These are phyloP conservation scores for Limulus polyphemus DNA, from an alignment of 2,888 invertebrate genomes.

Conservation along the genomic window DNA sequence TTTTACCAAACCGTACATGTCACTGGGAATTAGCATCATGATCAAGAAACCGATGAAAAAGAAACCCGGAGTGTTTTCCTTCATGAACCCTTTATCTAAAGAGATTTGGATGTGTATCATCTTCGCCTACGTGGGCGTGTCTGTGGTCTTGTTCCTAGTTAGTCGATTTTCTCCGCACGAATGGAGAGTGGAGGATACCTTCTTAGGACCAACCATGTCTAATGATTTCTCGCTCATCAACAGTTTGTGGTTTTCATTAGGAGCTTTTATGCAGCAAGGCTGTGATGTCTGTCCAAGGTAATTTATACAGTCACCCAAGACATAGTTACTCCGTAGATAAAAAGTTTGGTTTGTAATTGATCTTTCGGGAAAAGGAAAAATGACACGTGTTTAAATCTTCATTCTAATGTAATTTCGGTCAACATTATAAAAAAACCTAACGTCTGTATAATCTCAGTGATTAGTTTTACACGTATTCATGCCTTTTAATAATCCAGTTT, in stretches of 20 bases:
- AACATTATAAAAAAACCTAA: no score
- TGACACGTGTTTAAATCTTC: no score
- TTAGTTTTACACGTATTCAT: no score
- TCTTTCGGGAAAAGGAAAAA: no score
- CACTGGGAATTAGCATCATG: constrained; percentile 47
- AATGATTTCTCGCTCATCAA: constrained; percentile 46
- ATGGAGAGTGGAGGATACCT: constrained; percentile 38
- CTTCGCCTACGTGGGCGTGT: constrained; percentile 44
- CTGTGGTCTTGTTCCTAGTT: constrained; percentile 43
- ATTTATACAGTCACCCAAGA: neutral
- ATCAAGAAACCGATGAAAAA: constrained; percentile 45
- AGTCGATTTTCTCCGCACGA: constrained; percentile 45
- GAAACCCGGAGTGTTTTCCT: constrained; percentile 44
- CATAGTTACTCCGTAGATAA: no score
- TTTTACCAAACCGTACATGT: constrained; percentile 48
- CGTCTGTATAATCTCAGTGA: no score
- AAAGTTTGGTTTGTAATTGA: no score
- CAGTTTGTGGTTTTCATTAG: constrained; percentile 46
- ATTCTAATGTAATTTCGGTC: no score
- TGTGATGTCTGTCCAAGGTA: constrained; percentile 46
- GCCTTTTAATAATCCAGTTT: no score
- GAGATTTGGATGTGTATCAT: constrained; percentile 46
- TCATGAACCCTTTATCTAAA: constrained; percentile 44
- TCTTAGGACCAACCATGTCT: constrained; percentile 30
- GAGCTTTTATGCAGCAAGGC: constrained; percentile 48